Evolutionary conservation across 2,113 vertebrate genomes (phyloP).

Genomic region (Dromas ardeola): DNA sequence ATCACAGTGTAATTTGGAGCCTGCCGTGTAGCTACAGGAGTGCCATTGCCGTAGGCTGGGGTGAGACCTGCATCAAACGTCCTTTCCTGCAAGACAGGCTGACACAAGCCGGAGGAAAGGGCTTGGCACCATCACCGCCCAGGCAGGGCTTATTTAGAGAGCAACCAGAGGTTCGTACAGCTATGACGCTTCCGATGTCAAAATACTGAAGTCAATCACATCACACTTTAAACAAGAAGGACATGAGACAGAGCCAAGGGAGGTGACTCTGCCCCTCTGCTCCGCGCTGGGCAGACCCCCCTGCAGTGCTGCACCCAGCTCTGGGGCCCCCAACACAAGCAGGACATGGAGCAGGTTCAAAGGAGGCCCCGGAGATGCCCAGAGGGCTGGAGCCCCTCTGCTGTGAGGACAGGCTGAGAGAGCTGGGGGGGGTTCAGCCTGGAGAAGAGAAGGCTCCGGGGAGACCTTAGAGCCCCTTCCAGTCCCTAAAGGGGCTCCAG

Average conservation of each 20-base stretch:
- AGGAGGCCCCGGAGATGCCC: neutral
- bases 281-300: no score
- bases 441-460: neutral
- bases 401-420: neutral
- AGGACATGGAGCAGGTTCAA: neutral
- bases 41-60: neutral
- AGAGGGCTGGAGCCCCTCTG: neutral
- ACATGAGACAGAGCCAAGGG: neutral
- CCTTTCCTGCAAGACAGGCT: neutral
- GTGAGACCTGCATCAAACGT: fast-evolving
- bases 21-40: neutral
- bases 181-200: neutral
- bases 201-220: neutral
- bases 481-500: neutral
- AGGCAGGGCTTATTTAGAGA: neutral
- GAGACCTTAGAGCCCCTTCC: neutral
- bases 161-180: neutral
- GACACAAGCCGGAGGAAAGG: neutral
- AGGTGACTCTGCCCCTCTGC: no score
- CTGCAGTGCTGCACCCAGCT: no score
- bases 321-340: neutral
- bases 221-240: neutral
- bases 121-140: neutral
- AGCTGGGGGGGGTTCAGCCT: neutral
- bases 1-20: neutral